Conservation (phyloP, 53 echinoderm and acorn worm genomes). For the Paracentrotus lividus region DNA sequence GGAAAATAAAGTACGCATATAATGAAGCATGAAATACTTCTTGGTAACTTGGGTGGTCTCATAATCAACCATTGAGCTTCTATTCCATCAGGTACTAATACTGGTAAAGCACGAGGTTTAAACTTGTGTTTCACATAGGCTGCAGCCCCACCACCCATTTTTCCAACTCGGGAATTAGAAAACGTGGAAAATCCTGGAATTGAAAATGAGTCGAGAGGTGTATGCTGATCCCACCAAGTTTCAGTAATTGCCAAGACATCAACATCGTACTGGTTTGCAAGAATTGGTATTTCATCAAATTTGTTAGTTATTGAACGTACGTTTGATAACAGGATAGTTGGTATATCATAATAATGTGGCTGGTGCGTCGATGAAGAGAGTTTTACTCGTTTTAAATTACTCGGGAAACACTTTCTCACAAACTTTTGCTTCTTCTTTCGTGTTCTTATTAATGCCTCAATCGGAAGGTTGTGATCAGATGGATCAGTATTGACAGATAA, state of each 20-base stretch:
- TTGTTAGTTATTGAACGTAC: slow-evolving; percentile 14
- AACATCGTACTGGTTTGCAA: not conserved
- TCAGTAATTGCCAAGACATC: not conserved
- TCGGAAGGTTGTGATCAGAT: too few species aligned
- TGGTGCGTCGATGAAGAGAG: not conserved
- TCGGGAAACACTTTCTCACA: not conserved
- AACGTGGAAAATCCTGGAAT: not conserved
- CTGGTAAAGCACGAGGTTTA: not conserved
- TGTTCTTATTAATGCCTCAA: not conserved
- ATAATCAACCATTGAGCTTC: not conserved
- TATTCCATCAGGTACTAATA: not conserved
- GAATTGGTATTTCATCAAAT: not conserved
- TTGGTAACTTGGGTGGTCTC: not conserved
- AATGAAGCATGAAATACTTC: not conserved
- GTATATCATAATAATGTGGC: not conserved
- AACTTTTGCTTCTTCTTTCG: not conserved
- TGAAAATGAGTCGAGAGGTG: not conserved
- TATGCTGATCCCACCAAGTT: not conserved
- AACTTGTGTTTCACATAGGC: not conserved
- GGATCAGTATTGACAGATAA: too few species aligned
- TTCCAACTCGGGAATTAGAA: not conserved
- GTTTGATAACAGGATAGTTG: not conserved
- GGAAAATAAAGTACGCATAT: not conserved
- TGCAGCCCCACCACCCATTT: not conserved
- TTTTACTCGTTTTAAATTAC: not conserved